Evolutionary conservation across 2,113 vertebrate species (phyloP).

Genomic region (Excalfactoria chinensis): DNA sequence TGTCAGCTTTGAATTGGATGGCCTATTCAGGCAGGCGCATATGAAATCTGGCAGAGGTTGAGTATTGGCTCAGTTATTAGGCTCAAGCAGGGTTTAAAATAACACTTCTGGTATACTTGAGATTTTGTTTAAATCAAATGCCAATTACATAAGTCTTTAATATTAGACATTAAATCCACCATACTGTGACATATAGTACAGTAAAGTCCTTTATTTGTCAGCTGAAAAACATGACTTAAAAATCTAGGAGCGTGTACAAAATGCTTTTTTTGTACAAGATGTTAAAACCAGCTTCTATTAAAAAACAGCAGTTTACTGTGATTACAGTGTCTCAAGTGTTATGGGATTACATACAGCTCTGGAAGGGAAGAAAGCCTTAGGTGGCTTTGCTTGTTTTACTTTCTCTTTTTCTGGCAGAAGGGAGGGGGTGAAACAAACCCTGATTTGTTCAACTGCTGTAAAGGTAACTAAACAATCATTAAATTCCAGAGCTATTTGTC

Average conservation of each 20-base stretch:
- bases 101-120: background rate
- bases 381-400: background rate
- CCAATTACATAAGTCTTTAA: background rate
- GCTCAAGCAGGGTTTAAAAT: constrained; percentile 5
- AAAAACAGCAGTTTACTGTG: background rate
- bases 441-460: background rate
- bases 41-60: background rate
- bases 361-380: background rate
- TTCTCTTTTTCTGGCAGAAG: background rate
- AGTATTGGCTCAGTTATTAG: background rate
- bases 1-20: background rate
- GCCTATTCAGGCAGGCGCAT: background rate
- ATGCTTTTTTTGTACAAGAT: background rate
- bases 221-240: background rate
- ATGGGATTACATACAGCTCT: background rate
- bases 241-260: background rate
- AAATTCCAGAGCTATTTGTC: constrained; percentile 7
- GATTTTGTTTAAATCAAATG: background rate
- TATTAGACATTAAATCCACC: background rate
- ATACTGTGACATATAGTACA: background rate
- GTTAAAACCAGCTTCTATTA: background rate
- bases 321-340: background rate
- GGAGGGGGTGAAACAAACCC: background rate
- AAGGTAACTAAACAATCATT: background rate
- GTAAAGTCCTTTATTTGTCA: background rate